phyloP scores from a whole-genome alignment of 2,113 vertebrate genomes.

The Aspiorhynchus laticeps region DNA sequence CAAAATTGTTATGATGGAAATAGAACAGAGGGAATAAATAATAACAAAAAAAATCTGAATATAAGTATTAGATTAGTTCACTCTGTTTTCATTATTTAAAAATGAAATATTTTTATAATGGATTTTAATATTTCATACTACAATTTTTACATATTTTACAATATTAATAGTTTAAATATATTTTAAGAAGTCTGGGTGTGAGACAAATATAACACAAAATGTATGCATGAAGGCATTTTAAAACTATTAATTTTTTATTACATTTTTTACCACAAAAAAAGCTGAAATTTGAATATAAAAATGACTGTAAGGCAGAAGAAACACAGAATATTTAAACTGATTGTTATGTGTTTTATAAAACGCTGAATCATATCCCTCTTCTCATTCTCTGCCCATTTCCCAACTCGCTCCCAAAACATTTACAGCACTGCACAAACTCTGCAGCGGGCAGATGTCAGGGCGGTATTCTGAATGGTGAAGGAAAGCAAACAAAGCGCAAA shows the following conservation, averaged over 20 bases:
- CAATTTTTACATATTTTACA: too few relatives aligned
- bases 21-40: too few relatives aligned
- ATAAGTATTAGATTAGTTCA: too few relatives aligned
- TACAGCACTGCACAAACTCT: constrained; percentile 44
- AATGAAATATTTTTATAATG: too few relatives aligned
- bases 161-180: too few relatives aligned
- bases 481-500: constrained; percentile 52
- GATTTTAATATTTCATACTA: too few relatives aligned
- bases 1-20: too few relatives aligned
- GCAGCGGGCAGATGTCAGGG: constrained; percentile 7
- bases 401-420: constrained; percentile 43
- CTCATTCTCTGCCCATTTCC: constrained; percentile 22
- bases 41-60: too few relatives aligned
- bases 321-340: constrained; percentile 34
- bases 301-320: neutral
- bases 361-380: constrained; percentile 41
- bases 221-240: neutral
- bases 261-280: neutral
- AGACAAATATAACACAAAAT: neutral
- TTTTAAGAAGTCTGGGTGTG: neutral
- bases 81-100: too few relatives aligned
- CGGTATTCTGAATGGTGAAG: constrained; percentile 43
- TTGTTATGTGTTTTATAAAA: constrained; percentile 55
- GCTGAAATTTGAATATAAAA: neutral
- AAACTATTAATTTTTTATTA: neutral